These are phyloP conservation scores for Sebastes taczanowskii DNA, from an alignment of 2,797 vertebrate genomes.

Conservation along the genomic window DNA sequence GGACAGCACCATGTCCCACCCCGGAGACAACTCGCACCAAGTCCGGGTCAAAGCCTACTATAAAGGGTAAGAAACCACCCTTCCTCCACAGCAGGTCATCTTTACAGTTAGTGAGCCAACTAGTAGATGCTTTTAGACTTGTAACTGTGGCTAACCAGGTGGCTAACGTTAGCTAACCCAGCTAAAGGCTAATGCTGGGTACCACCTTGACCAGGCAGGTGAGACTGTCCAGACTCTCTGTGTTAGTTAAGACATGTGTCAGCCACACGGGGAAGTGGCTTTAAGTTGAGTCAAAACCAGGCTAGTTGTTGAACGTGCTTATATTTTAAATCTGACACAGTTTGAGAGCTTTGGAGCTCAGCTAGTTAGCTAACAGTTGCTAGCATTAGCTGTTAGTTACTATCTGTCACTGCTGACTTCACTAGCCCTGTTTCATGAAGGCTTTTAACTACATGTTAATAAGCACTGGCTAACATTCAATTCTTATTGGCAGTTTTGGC, in stretches of 20 bases:
- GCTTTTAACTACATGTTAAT: neutral
- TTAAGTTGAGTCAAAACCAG: neutral
- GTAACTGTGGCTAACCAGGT: slow-evolving; percentile 35
- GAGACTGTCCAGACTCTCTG: slow-evolving; percentile 56
- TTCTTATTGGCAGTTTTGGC: neutral
- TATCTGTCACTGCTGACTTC: neutral
- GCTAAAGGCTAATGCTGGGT: slow-evolving; percentile 67
- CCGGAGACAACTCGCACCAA: slow-evolving; percentile 92
- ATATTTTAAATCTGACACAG: neutral
- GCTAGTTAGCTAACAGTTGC: slow-evolving; percentile 31
- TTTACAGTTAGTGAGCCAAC: neutral
- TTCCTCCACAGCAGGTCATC: neutral
- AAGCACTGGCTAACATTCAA: neutral
- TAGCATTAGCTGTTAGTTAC: neutral
- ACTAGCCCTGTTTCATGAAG: neutral
- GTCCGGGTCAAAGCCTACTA: slow-evolving; percentile 98
- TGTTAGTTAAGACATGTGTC: neutral
- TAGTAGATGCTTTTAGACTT: slow-evolving; percentile 6
- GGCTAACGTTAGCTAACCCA: slow-evolving; percentile 64
- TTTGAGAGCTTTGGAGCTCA: slow-evolving; percentile 21
- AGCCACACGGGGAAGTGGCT: neutral
- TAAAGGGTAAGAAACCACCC: slow-evolving; percentile 88
- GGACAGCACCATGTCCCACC: slow-evolving; percentile 93
- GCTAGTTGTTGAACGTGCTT: neutral
- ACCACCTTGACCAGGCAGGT: slow-evolving; percentile 59